These are phyloP conservation scores for Lagopus leucura DNA, from an alignment of 2,113 vertebrate species.

Conservation along the genomic window DNA sequence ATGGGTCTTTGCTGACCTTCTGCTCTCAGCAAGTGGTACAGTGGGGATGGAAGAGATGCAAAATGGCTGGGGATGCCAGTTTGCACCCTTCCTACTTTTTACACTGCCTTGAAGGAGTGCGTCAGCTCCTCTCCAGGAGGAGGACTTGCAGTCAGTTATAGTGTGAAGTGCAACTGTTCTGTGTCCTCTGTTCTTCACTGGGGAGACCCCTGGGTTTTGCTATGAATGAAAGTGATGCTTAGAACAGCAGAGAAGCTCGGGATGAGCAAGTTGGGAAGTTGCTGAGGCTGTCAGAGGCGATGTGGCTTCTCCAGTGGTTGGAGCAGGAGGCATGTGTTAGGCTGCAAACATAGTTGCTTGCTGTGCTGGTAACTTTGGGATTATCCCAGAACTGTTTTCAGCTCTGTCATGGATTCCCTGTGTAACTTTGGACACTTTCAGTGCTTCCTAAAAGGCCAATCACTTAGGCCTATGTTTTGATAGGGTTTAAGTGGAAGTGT, in stretches of 20 bases:
- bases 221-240: background rate
- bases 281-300: background rate
- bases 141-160: background rate
- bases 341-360: background rate
- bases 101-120: background rate
- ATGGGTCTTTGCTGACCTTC: background rate
- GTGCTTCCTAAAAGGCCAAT: background rate
- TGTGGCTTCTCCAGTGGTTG: background rate
- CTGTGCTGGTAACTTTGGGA: background rate
- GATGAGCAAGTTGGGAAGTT: background rate
- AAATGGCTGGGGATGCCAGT: background rate
- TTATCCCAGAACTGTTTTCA: background rate
- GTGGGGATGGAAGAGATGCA: background rate
- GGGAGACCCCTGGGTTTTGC: background rate
- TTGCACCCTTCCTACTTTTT: background rate
- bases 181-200: background rate
- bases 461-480: background rate
- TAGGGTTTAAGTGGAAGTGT: background rate
- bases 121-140: background rate
- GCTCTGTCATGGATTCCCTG: background rate
- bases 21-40: background rate
- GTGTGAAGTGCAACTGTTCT: background rate
- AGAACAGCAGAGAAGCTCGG: background rate
- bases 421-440: background rate
- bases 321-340: background rate